Evolutionary conservation across 2,113 vertebrate species (phyloP).

Genomic region (Sinocyclocheilus rhinocerous): DNA sequence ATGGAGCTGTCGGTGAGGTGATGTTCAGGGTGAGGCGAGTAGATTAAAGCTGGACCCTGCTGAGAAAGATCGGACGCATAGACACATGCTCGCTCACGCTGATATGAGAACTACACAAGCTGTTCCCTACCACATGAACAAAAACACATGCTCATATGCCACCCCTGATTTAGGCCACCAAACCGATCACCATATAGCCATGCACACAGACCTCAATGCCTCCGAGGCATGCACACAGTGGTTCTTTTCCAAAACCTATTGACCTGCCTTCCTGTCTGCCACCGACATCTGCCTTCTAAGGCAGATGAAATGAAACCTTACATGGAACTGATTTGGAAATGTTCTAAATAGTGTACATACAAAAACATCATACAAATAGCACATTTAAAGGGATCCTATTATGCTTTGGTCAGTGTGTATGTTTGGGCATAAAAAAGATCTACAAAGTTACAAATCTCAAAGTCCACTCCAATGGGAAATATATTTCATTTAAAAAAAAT

Average conservation of each 20-base stretch:
- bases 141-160: neutral
- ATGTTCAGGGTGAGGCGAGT: constrained; percentile 25
- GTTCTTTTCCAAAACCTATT: neutral
- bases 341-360: neutral
- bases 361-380: neutral
- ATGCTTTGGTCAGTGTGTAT: no score
- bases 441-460: no score
- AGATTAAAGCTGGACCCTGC: constrained; percentile 43
- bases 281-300: neutral
- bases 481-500: no score
- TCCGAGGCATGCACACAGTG: neutral
- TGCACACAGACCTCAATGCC: neutral
- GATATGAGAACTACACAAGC: neutral
- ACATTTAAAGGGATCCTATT: neutral
- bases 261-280: neutral
- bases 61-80: constrained; percentile 14
- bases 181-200: neutral
- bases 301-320: neutral
- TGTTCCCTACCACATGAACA: neutral
- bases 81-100: neutral
- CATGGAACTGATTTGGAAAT: neutral
- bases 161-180: neutral
- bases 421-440: no score
- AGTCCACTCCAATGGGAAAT: no score
- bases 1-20: constrained; percentile 32